phyloP scores from a whole-genome alignment of 2,797 vertebrate genomes.

The Molossus molossus region DNA sequence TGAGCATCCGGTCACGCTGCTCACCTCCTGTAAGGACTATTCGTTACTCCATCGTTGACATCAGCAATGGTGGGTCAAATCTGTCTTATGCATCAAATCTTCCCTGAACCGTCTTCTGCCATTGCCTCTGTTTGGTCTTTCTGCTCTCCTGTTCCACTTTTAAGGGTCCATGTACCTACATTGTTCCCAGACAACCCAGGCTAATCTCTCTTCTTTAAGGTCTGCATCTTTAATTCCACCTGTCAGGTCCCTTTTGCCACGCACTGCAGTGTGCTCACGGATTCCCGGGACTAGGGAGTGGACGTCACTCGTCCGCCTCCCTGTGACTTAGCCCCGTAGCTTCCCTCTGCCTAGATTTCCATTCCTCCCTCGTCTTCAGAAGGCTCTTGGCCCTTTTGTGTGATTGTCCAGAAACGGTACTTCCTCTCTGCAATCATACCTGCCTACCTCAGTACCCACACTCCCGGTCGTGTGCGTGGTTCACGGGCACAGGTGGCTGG shows the following conservation, averaged over 20 bases:
- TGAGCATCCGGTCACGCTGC: neutral
- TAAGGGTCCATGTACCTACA: neutral
- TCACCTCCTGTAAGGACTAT: neutral
- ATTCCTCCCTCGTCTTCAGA: neutral
- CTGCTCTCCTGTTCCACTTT: neutral
- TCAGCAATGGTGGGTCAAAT: neutral
- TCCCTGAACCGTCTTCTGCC: neutral
- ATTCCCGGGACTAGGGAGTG: no score
- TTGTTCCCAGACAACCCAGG: neutral
- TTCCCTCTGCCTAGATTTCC: neutral
- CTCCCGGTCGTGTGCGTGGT: neutral
- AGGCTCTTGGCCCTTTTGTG: neutral
- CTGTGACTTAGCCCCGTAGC: neutral
- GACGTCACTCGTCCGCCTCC: neutral
- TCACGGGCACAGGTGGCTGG: no score
- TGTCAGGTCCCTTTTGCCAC: no score
- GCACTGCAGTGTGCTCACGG: fast-evolving
- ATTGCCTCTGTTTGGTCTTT: fast-evolving
- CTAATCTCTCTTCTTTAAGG: neutral
- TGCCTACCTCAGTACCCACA: fast-evolving
- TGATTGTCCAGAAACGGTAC: neutral
- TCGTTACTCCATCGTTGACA: neutral
- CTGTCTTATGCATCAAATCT: neutral
- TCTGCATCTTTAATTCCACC: neutral
- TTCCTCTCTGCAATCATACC: neutral